Conservation (phyloP, 1,140 invertebrate genomes). For the Papilio dardanus region DNA sequence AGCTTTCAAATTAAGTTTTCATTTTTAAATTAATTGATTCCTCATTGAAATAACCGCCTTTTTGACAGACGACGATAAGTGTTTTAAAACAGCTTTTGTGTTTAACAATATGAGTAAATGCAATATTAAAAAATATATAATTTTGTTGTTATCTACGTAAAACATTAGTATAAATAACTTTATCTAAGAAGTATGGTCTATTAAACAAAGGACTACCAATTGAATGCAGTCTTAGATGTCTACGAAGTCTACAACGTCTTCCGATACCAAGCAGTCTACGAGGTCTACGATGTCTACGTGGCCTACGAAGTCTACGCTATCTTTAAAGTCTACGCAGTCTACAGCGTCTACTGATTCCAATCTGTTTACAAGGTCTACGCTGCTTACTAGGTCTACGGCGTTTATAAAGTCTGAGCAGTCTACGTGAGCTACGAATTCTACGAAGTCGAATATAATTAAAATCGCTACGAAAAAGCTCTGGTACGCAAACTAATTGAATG, state of each 20-base stretch:
- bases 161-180: no score
- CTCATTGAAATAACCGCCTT: slow-evolving; percentile 20
- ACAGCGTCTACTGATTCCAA: no score
- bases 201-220: no score
- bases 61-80: slow-evolving; percentile 54
- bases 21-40: slow-evolving; percentile 28
- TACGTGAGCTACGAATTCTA: background rate
- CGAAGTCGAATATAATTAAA: slow-evolving; percentile 1
- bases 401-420: background rate
- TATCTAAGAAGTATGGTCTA: no score
- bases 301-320: background rate
- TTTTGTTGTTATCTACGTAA: no score
- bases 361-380: background rate
- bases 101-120: background rate
- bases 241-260: background rate
- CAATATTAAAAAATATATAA: background rate
- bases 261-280: background rate
- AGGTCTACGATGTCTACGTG: background rate
- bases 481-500: background rate
- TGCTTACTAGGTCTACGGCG: background rate
- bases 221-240: background rate
- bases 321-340: background rate
- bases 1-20: slow-evolving; percentile 31
- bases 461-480: background rate
- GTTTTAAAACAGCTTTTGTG: background rate